Percentiles rank a stretch among this genome's conserved stretches.
phyloP scores from a whole-genome alignment of 1,140 invertebrate genomes.

The Brachionus paranguensis region DNA sequence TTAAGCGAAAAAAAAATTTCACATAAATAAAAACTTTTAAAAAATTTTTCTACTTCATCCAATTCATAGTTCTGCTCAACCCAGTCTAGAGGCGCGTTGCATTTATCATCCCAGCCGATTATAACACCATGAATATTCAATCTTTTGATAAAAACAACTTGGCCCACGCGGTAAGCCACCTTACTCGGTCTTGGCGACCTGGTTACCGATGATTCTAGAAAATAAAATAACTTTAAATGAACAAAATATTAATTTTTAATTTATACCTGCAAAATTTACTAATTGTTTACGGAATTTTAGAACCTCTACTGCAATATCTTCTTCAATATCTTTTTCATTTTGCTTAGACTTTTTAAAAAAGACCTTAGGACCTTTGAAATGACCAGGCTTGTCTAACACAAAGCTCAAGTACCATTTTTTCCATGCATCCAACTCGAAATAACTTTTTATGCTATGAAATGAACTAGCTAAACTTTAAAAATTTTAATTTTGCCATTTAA shows the following conservation, averaged over 20 bases:
- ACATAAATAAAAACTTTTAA: background rate
- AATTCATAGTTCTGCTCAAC: slow-evolving; percentile 45
- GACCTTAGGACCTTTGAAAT: background rate
- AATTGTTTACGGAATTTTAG: background rate
- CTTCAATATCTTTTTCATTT: background rate
- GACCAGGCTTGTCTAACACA: slow-evolving; percentile 7
- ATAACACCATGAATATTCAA: slow-evolving; percentile 59
- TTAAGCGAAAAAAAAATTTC: slow-evolving; percentile 22
- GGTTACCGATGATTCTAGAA: slow-evolving; percentile 49
- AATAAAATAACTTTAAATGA: background rate
- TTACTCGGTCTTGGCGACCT: slow-evolving; percentile 50
- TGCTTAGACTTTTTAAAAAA: background rate
- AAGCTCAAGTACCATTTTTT: slow-evolving; percentile 37
- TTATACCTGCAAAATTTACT: slow-evolving; percentile 7
- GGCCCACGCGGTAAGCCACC: slow-evolving; percentile 58
- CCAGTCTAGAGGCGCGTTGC: slow-evolving; percentile 49
- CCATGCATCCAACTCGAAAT: slow-evolving; percentile 6
- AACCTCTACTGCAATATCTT: slow-evolving; percentile 19
- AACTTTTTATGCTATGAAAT: background rate
- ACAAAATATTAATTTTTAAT: slow-evolving; percentile 23
- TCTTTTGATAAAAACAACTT: slow-evolving; percentile 58
- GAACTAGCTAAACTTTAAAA: background rate
- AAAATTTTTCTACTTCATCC: slow-evolving; percentile 38
- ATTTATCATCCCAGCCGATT: slow-evolving; percentile 59
- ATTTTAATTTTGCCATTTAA: background rate